Percentiles rank a stretch among this genome's conserved stretches.
phyloP scores from a whole-genome alignment of 1,140 invertebrate genomes.

The Anastrepha ludens region DNA sequence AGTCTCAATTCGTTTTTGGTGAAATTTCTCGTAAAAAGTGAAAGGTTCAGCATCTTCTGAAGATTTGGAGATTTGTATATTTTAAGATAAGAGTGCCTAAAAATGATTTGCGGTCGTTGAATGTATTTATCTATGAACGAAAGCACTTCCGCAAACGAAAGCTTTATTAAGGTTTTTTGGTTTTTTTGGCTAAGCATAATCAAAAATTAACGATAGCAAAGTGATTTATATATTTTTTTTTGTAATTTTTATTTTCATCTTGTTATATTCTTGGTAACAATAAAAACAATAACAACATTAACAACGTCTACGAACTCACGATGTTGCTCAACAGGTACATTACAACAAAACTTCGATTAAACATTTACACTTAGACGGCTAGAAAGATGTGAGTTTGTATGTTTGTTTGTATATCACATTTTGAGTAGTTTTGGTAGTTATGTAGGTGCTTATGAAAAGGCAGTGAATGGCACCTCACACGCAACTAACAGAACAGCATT shows the following conservation, averaged over 20 bases:
- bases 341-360: slow-evolving; percentile 56
- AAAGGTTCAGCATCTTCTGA: not conserved
- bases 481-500: not conserved
- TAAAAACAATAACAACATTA: slow-evolving; percentile 59
- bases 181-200: not conserved
- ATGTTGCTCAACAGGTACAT: slow-evolving; percentile 53
- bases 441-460: not conserved
- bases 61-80: not conserved
- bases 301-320: slow-evolving; percentile 56
- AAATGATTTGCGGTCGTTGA: not conserved
- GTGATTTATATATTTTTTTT: slow-evolving; percentile 34
- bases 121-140: not conserved
- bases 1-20: not conserved
- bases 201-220: not conserved
- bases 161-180: not conserved
- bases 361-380: slow-evolving; percentile 36
- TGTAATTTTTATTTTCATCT: slow-evolving; percentile 41
- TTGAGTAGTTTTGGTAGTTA: not conserved
- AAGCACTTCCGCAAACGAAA: not conserved
- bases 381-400: slow-evolving; percentile 16
- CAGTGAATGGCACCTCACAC: slow-evolving; percentile 47
- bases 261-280: slow-evolving; percentile 58
- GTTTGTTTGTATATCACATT: slow-evolving; percentile 44
- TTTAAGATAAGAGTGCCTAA: not conserved
- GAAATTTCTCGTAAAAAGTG: slow-evolving; percentile 15